phyloP scores from a whole-genome alignment of 1,140 invertebrate genomes.

The Anastrepha ludens region DNA sequence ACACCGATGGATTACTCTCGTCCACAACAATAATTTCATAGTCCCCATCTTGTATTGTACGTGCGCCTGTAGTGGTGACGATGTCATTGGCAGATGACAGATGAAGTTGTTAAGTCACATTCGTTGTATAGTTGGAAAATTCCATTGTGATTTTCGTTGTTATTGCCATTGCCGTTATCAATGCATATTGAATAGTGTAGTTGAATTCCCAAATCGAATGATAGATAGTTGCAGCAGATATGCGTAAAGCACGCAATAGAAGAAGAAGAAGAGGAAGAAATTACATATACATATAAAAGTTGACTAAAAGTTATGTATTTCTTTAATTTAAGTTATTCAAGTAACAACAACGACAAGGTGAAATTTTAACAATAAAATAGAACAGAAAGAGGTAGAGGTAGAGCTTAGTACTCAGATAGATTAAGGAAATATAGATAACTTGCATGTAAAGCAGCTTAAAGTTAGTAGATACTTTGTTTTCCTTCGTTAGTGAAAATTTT shows the following conservation, averaged over 20 bases:
- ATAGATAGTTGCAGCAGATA: not conserved
- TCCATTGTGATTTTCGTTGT: not conserved
- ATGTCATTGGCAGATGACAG: too few relatives aligned
- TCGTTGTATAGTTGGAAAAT: not conserved
- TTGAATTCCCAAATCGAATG: not conserved
- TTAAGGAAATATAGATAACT: not conserved
- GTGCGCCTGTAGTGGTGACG: slow-evolving; percentile 66
- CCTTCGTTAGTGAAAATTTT: too few relatives aligned
- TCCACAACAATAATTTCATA: slow-evolving; percentile 93
- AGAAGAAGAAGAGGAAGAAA: not conserved
- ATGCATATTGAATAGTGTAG: not conserved
- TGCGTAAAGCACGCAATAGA: not conserved
- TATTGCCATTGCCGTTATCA: not conserved
- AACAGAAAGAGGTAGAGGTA: slow-evolving; percentile 34
- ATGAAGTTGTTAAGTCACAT: not conserved
- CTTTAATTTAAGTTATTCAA: slow-evolving; percentile 1
- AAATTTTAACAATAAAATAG: slow-evolving; percentile 35
- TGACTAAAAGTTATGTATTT: not conserved
- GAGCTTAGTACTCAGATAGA: not conserved
- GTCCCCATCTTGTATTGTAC: slow-evolving; percentile 83
- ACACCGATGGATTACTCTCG: slow-evolving; percentile 88
- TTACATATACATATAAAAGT: not conserved
- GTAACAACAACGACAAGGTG: slow-evolving; percentile 13
- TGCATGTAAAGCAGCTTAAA: slow-evolving; percentile 19
- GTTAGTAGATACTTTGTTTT: not conserved